phyloP scores from a whole-genome alignment of 2,113 vertebrate genomes.

The Psilopogon haemacephalus region DNA sequence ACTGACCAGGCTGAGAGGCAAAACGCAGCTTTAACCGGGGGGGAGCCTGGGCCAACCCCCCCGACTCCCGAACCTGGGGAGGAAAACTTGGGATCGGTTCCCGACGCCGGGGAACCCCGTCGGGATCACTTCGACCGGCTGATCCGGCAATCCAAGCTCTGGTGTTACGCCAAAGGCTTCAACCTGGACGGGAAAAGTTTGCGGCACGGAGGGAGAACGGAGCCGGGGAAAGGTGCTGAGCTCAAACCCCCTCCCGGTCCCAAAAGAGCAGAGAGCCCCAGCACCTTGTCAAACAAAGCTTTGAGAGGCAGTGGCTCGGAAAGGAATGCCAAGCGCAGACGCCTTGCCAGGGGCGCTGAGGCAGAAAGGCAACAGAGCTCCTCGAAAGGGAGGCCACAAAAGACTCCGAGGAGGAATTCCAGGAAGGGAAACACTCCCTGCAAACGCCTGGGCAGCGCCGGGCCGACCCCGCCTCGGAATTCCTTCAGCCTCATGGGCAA shows the following conservation, averaged over 20 bases:
- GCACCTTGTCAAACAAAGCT: conserved; percentile 56
- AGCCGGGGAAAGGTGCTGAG: not conserved
- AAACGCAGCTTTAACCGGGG: not conserved
- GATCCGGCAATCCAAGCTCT: conserved; percentile 77
- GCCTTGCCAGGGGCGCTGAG: conserved; percentile 17
- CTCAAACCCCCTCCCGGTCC: not conserved
- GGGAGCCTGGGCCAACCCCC: not conserved
- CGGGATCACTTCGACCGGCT: conserved; percentile 76
- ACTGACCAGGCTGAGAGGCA: not conserved
- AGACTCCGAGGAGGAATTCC: not conserved
- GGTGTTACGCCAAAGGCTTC: conserved; percentile 80
- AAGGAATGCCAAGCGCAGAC: conserved; percentile 45
- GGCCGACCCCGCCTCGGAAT: conserved; percentile 50
- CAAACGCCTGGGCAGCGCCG: conserved; percentile 32
- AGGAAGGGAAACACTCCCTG: conserved; percentile 15
- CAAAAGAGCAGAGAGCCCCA: conserved; percentile 12
- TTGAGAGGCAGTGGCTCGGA: conserved; percentile 46
- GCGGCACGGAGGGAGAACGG: conserved; percentile 37
- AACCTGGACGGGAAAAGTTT: conserved; percentile 74
- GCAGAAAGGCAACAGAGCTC: conserved; percentile 4
- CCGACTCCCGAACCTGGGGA: not conserved
- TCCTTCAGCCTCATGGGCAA: conserved; percentile 79
- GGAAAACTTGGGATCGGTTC: not conserved
- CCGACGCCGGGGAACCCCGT: conserved; percentile 37
- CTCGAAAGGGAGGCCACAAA: not conserved